Evolutionary conservation across 1,140 invertebrate genomes (phyloP), one percentile per base, ranked within the genome.

Genomic region (Drosophila jambulina): DNA sequence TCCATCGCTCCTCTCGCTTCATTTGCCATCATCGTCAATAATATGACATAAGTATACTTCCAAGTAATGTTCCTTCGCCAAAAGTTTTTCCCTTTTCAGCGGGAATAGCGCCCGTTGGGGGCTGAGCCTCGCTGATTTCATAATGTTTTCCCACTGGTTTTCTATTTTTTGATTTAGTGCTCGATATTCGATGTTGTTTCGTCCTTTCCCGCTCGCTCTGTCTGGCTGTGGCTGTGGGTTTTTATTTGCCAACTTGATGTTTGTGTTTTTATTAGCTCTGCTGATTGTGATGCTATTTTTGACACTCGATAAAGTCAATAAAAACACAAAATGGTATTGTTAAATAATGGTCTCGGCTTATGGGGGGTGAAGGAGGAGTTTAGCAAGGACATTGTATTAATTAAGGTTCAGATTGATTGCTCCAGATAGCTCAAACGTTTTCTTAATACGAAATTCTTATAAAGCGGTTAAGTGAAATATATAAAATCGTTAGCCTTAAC

Each of bases 231-330:
- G 60, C 13, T 68, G 29, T 15, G 23, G n/a, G 36, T 56, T 68
- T 64, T 34, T 70, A 25, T 45, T 48, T 43, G 62, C 9, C 40
- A 13, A 40, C 54, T 53, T 46, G 19, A 43, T 61, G 49, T 68
- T 72, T 68, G 46, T 74, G 25, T 68, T 60, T 60, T 48, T 76
- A 72, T 77, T 80, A 72, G 60, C 56, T 65, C 29, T 61, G 58
- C 53, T 76, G 78, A 85, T 69, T 80, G 80, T 85, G 68, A 78
- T 82, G 82, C 69, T 63, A 82, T 78, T 86, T 82, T 82, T 79
- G 82, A 79, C 82, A 85, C 79, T 82, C 65, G 64, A 86, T 72
- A 86, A 82, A 76, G 83, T 76, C 75, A 87, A 87, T 79, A 86
- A 86, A 72, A 46, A 71, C 54, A 68, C 53, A 59, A 71, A 72